Conservation (phyloP, 1,140 invertebrate genomes). For the Physella acuta region DNA sequence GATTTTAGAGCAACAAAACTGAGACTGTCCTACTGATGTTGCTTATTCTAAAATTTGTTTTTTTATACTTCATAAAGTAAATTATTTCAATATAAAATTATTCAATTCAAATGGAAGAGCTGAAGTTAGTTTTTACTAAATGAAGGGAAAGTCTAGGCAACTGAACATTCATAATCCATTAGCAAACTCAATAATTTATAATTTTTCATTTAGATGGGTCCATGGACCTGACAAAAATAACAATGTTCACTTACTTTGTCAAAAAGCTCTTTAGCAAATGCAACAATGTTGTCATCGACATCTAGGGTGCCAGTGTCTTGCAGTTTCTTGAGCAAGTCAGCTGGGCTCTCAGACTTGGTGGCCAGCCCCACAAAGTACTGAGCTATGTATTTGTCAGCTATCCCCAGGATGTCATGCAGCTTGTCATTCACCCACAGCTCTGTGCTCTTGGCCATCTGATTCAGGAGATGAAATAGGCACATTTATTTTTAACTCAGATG, state of each 20-base stretch:
- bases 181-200: background rate
- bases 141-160: too few species aligned
- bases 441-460: slow-evolving; percentile 14
- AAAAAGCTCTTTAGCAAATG: slow-evolving; percentile 60
- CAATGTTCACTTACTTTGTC: slow-evolving; percentile 45
- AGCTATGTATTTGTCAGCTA: slow-evolving; percentile 63
- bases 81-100: too few species aligned
- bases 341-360: slow-evolving; percentile 54
- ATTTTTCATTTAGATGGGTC: background rate
- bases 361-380: slow-evolving; percentile 64
- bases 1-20: too few species aligned
- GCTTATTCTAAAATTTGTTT: too few species aligned
- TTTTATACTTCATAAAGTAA: too few species aligned
- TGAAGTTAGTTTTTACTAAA: too few species aligned
- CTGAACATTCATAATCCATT: background rate
- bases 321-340: slow-evolving; percentile 60
- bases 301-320: slow-evolving; percentile 61
- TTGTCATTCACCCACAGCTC: slow-evolving; percentile 63
- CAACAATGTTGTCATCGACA: slow-evolving; percentile 56
- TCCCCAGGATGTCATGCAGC: slow-evolving; percentile 64
- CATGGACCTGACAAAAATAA: background rate
- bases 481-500: too few species aligned
- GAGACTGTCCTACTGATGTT: too few species aligned
- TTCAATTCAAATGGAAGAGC: too few species aligned
- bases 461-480: too few species aligned